A percentile compares a stretch with the other conserved stretches of the same genome.
phyloP scores from a whole-genome alignment of 2,888 invertebrate genomes.

The Automeris io region DNA sequence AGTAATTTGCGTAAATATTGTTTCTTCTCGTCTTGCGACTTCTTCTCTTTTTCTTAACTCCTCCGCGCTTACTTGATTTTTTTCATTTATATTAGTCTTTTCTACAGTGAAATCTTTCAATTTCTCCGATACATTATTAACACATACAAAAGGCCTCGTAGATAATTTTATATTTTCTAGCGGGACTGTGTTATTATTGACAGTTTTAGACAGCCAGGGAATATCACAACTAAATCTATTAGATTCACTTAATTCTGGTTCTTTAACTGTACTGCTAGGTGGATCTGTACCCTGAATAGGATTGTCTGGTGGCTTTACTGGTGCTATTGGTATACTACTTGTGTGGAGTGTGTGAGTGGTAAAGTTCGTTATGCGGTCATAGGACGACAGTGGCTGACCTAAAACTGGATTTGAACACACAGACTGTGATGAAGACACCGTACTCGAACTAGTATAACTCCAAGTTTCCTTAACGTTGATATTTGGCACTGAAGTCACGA shows the following conservation, averaged over 20 bases:
- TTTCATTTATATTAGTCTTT: conserved; percentile 22
- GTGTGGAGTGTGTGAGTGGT: conserved; percentile 52
- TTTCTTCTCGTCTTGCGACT: conserved; percentile 59
- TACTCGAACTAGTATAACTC: conserved; percentile 53
- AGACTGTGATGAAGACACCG: conserved; percentile 44
- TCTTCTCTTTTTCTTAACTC: conserved; percentile 52
- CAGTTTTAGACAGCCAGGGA: conserved; percentile 69
- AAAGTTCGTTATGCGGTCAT: conserved; percentile 42
- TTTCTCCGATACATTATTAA: conserved; percentile 54
- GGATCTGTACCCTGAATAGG: conserved; percentile 69
- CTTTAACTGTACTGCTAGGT: conserved; percentile 66
- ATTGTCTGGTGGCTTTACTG: conserved; percentile 67
- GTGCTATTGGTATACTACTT: conserved; percentile 68
- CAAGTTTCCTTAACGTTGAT: conserved; percentile 69
- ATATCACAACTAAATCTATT: conserved; percentile 59
- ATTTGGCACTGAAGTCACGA: conserved; percentile 75
- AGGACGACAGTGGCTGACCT: conserved; percentile 48
- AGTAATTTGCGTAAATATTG: conserved; percentile 67
- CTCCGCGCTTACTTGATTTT: conserved; percentile 28
- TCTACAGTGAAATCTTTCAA: conserved; percentile 40
- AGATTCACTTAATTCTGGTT: conserved; percentile 46
- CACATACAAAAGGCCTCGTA: conserved; percentile 63
- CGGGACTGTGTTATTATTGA: conserved; percentile 64
- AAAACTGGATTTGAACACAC: conserved; percentile 54
- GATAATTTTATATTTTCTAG: conserved; percentile 52